These are phyloP conservation scores for Mythimna ferrago DNA, from an alignment of 2,888 invertebrate species.

Conservation along the genomic window DNA sequence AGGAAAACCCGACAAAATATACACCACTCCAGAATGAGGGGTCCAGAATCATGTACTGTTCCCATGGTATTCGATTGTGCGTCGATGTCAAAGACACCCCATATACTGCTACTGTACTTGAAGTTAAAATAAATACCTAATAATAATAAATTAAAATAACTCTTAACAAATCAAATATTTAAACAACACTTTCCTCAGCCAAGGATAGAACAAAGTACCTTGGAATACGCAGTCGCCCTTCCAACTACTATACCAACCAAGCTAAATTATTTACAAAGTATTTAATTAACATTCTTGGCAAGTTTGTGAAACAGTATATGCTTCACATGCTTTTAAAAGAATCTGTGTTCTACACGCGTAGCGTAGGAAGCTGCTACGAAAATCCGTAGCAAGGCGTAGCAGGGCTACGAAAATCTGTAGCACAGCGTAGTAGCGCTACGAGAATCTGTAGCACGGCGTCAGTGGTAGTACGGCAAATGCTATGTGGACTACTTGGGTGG, in stretches of 20 bases:
- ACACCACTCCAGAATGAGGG: too few species aligned
- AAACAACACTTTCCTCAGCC: not conserved
- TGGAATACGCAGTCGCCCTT: constrained; percentile 3
- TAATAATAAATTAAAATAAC: not conserved
- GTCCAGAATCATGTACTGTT: too few species aligned
- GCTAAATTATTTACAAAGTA: constrained; percentile 52
- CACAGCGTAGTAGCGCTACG: constrained; percentile 34
- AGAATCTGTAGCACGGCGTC: constrained; percentile 31
- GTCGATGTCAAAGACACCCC: too few species aligned
- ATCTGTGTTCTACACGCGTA: constrained; percentile 56
- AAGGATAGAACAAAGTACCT: not conserved
- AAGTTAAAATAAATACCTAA: too few species aligned
- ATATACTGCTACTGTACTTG: too few species aligned
- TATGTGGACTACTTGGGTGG: constrained; percentile 3
- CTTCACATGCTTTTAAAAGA: constrained; percentile 53
- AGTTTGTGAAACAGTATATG: constrained; percentile 58
- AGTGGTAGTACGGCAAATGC: constrained; percentile 30
- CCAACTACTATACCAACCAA: constrained; percentile 20
- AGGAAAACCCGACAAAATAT: too few species aligned
- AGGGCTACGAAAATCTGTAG: constrained; percentile 45
- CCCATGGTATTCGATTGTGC: too few species aligned
- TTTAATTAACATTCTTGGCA: constrained; percentile 61
- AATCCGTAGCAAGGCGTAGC: constrained; percentile 32
- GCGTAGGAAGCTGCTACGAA: constrained; percentile 39
- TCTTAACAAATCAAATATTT: not conserved